Evolutionary conservation across 2,797 vertebrate species (phyloP), one percentile per base, ranked within the genome.

Genomic region (Scarus forsteni): DNA sequence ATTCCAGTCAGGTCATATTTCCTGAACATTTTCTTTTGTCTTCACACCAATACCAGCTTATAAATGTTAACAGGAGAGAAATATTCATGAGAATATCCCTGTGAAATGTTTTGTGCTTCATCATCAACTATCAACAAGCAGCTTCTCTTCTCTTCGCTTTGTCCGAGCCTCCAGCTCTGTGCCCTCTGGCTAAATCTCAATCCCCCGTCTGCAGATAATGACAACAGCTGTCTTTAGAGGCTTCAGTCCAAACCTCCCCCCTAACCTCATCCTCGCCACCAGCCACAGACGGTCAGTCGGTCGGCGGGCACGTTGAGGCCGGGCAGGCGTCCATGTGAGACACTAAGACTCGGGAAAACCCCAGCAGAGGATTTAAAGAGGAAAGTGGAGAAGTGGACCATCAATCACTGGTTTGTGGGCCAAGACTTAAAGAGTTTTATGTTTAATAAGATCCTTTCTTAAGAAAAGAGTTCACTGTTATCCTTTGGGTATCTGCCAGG

Each of bases 141-240:
- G 49, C 67, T 46, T 13, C 40, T 78, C 56, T 52, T 56, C 70
- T 67, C 49, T 54, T 16, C 4, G 63, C 64, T 48, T 19, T 11
- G 5, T 19, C 51, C 3, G 65, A 43, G 56, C 63, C 54, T 51
- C 9, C 49, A 27, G 75, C 80, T 82, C 61, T 73, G 66, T 74
- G 78, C 67, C 84, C 74, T 81, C 83, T 67, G 68, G 67, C 59
- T 79, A 36, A 77, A 77, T 71, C 75, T 80, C 55, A 73, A 56
- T 86, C 74, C 71, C 54, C 56, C 34, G 63, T 56, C 73, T 73
- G 65, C 63, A 73, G 62, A 86, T 88, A 82, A 89, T 81, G 81
- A 85, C 86, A 88, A 81, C 91, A 91, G 84, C 91, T 93, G 90
- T 88, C 89, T 72, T 82, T 7, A 48, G 74, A 75, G 78, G 75